Evolutionary conservation across 2,113 vertebrate genomes (phyloP).

Genomic region (Panthera tigris): DNA sequence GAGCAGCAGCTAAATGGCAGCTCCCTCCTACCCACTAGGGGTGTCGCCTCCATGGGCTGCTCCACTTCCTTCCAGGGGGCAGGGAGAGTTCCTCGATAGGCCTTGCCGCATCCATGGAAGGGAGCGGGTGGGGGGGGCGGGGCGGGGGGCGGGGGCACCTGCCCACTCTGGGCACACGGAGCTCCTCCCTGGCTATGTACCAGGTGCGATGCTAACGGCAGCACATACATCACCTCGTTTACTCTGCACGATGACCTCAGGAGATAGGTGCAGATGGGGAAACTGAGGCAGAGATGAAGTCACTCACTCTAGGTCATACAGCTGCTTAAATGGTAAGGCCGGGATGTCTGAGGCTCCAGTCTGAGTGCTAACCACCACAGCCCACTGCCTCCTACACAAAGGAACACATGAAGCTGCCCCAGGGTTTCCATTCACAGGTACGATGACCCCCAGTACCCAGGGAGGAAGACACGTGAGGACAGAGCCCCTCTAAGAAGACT

Average conservation of each 20-base stretch:
- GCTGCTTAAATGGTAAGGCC: not conserved
- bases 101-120: not conserved
- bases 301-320: not conserved
- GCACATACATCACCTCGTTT: not conserved
- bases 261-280: not conserved
- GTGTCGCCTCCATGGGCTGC: not conserved
- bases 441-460: not conserved
- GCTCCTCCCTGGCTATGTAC: not conserved
- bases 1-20: not conserved
- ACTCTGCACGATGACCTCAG: not conserved
- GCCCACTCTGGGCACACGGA: not conserved
- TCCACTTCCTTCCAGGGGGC: conserved; percentile 2
- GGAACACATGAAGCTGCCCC: not conserved
- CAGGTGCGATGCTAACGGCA: not conserved
- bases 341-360: not conserved
- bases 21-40: not conserved
- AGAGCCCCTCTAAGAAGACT: not conserved
- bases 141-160: not conserved
- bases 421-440: not conserved
- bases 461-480: not conserved
- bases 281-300: conserved; percentile 21
- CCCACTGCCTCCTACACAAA: not conserved
- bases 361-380: not conserved
- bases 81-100: not conserved
- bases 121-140: not conserved